Percentiles rank a stretch among this genome's conserved stretches.
Conservation (phyloP, 2,888 invertebrate species). For the Dynastes tityus region DNA sequence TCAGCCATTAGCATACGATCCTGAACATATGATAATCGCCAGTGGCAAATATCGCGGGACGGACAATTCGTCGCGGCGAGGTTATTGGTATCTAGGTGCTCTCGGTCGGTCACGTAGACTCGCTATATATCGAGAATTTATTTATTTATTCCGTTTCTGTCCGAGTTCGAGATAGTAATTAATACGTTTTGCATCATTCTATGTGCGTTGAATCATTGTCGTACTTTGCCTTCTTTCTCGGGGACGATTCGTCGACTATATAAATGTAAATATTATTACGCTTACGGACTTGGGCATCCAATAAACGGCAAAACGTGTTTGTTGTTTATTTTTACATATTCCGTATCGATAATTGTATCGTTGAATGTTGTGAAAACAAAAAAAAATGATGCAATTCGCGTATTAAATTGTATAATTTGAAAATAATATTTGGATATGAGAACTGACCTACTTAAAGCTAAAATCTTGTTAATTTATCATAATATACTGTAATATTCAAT, state of each 20-base stretch:
- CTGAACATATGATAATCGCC: constrained; percentile 47
- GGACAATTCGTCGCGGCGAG: constrained; percentile 13
- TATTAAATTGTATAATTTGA: no score
- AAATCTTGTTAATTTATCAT: no score
- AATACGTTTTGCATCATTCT: constrained; percentile 35
- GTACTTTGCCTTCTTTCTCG: constrained; percentile 21
- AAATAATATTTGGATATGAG: no score
- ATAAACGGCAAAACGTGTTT: no score
- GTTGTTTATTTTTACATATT: no score
- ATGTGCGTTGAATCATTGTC: constrained; percentile 32
- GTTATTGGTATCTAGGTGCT: neutral
- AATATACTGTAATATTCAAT: no score
- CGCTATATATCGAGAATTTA: neutral
- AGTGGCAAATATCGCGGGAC: constrained; percentile 42
- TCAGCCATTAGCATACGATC: constrained; percentile 40
- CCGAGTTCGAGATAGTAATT: constrained; percentile 27
- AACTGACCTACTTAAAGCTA: no score
- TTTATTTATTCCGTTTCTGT: constrained; percentile 3
- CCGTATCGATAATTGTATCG: no score
- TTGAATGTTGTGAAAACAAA: no score
- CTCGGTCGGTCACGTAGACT: constrained; percentile 34
- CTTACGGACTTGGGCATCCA: no score
- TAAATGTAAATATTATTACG: constrained; percentile 27
- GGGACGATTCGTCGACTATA: constrained; percentile 11
- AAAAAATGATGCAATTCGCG: no score